Conservation (phyloP, 1,140 invertebrate genomes). For the Rhagoletis zephyria region DNA sequence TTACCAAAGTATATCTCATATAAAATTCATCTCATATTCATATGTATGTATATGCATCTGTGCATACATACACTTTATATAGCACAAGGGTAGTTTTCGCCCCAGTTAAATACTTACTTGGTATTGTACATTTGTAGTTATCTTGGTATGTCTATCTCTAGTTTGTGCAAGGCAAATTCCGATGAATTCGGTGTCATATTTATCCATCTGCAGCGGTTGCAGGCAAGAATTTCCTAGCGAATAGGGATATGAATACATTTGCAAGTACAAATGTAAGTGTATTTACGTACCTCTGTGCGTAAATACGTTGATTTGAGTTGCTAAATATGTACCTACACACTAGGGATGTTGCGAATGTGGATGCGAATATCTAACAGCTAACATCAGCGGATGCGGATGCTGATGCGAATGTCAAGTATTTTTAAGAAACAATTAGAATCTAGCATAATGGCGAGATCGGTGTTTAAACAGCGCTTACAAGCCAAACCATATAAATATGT, state of each 20-base stretch:
- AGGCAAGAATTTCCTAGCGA: slow-evolving; percentile 12
- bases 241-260: neutral
- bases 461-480: no score
- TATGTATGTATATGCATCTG: neutral
- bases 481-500: no score
- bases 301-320: no score
- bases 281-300: neutral
- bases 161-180: neutral
- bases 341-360: no score
- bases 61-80: neutral
- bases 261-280: neutral
- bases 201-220: neutral
- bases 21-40: neutral
- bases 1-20: neutral
- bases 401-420: no score
- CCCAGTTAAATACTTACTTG: neutral
- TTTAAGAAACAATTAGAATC: no score
- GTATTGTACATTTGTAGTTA: neutral
- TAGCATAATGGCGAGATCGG: no score
- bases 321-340: no score
- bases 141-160: neutral
- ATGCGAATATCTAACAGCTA: no score
- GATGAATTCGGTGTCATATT: slow-evolving; percentile 48
- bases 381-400: no score
- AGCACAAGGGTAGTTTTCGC: slow-evolving; percentile 22